Evolutionary conservation across 35 echinoderm and acorn worm species (phyloP).

Genomic region (Diadema setosum): DNA sequence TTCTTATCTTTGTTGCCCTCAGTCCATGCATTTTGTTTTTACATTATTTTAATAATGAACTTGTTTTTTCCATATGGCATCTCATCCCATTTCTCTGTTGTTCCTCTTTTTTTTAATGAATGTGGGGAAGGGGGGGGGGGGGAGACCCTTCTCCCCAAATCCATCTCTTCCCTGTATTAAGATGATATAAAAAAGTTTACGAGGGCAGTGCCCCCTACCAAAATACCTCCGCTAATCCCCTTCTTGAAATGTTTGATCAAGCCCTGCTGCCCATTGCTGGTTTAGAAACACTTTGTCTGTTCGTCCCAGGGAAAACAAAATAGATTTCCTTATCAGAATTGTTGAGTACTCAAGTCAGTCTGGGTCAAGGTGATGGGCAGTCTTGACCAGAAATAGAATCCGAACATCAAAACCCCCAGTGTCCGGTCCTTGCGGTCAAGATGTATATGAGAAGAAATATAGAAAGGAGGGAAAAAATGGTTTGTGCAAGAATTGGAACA

Average conservation of each 20-base stretch:
- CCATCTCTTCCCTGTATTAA: neutral
- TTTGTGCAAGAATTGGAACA: too few species aligned
- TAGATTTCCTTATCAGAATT: conserved; percentile 10
- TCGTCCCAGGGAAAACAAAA: neutral
- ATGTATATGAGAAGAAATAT: too few species aligned
- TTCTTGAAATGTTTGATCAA: conserved; percentile 30
- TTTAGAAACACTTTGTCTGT: neutral
- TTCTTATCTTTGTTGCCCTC: too few species aligned
- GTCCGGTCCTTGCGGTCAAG: too few species aligned
- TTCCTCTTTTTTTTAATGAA: neutral
- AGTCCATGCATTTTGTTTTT: too few species aligned
- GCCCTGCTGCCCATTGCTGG: neutral
- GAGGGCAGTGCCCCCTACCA: neutral
- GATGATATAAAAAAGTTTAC: neutral
- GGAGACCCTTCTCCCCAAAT: neutral
- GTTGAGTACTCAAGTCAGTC: neutral
- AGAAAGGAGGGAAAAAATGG: too few species aligned
- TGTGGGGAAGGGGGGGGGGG: too few species aligned
- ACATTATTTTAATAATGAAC: too few species aligned
- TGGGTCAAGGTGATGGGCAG: neutral
- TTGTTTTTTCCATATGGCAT: neutral
- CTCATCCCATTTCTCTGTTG: neutral
- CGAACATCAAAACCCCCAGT: neutral
- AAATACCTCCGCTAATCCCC: neutral
- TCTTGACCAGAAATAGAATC: neutral